Conservation (phyloP, 2,113 vertebrate species). For the Peromyscus maniculatus region DNA sequence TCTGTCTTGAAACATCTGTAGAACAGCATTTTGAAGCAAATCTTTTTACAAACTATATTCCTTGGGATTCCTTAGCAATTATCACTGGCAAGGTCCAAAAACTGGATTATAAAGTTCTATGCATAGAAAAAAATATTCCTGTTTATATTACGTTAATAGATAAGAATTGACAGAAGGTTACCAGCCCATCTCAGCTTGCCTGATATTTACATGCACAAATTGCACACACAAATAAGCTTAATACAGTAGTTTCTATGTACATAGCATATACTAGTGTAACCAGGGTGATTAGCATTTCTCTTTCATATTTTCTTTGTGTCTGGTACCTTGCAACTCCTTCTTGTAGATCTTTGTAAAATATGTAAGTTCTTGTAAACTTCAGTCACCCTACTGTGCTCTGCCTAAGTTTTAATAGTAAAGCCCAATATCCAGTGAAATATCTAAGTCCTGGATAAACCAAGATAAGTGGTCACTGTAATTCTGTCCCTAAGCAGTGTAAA, state of each 20-base stretch:
- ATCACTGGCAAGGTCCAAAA: neutral
- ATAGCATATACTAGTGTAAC: neutral
- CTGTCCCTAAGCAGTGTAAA: neutral
- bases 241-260: neutral
- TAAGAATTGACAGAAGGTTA: neutral
- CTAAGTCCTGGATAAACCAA: neutral
- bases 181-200: neutral
- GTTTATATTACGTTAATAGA: neutral
- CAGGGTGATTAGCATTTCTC: neutral
- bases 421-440: neutral
- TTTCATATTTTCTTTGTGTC: neutral
- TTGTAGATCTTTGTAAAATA: neutral
- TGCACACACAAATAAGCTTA: neutral
- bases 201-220: neutral
- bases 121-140: neutral
- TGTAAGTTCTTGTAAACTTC: neutral
- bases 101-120: neutral
- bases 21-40: constrained; percentile 35
- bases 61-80: neutral
- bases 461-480: neutral
- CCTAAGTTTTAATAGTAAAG: neutral
- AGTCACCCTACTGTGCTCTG: neutral
- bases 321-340: neutral
- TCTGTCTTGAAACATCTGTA: neutral
- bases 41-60: neutral